Base-by-base conservation (phyloP, 2,888 invertebrate genomes). In the Rhingia campestris region DNA sequence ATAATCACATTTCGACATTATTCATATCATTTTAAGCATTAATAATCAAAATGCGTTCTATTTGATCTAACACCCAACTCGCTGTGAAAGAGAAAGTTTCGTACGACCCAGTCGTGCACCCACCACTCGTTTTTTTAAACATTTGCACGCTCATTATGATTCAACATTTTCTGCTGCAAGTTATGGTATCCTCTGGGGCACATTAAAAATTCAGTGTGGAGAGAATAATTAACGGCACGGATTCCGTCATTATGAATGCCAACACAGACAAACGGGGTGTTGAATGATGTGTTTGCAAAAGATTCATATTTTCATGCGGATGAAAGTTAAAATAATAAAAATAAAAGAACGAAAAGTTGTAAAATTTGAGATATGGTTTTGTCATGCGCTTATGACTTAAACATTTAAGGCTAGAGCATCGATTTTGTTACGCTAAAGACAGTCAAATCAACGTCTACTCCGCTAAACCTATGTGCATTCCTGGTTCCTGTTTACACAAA, bases 171-270 rank as follows among this genome's bases (percentile, higher is more conserved):
- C 30, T 30, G 47, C 35, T 22, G 37, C n/a, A 49, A 37, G 47
- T 63, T 49, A 37, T 49, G 49, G 63, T 63, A 22, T 22, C 1
- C 22, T 22, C 22, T 22, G 22, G 22, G 59, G 59, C 22, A 33
- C 45, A 49, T 63, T 63, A 37, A 22, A 49, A 63, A 49, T 63
- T 30, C 30, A 14, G 30, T 63, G 49, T 63, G n/a, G 37, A 63
- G 49, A n/a, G 49, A 63, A 37, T 49, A 63, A 49, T 63, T 49
- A 39, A 49, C 49, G 63, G 30, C 49, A 63, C 49, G 63, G n/a
- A n/a, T n/a, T 49, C 49, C 49, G 10, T 47, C 37, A 61, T 35
- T 61, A 47, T 61, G 35, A 61, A 47, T 61, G 22, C 37, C 7
- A 22, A 22, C 22, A 22, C 22, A 22, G 22, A 22, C 2, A 22